Conservation (phyloP, 2,797 vertebrate genomes). For the Sebastes hubbsi region DNA sequence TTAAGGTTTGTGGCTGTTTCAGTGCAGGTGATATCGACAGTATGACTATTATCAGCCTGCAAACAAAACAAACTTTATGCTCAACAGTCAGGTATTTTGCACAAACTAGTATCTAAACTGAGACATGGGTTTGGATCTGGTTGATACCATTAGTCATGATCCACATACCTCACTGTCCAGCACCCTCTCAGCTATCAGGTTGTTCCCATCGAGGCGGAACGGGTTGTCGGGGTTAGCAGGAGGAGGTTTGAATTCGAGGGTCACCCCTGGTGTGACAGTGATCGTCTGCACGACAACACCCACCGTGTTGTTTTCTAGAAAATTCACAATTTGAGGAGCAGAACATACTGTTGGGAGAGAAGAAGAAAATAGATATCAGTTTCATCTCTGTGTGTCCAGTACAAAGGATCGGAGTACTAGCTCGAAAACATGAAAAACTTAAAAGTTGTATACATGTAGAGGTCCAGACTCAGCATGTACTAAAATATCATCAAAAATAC, state of each 20-base stretch:
- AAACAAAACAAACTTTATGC: neutral
- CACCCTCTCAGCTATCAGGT: neutral
- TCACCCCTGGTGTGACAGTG: rapidly evolving
- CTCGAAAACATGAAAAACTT: neutral
- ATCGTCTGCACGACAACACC: slow-evolving; percentile 11
- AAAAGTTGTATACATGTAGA: neutral
- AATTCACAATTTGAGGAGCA: rapidly evolving
- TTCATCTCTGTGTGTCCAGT: neutral
- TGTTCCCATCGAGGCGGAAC: slow-evolving; percentile 13
- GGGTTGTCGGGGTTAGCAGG: rapidly evolving
- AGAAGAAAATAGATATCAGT: neutral
- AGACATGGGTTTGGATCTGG: neutral
- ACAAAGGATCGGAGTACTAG: neutral
- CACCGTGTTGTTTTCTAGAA: slow-evolving; percentile 59
- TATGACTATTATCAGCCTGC: rapidly evolving
- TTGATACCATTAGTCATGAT: neutral
- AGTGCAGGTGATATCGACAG: rapidly evolving
- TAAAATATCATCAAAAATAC: too few relatives aligned
- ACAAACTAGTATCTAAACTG: neutral
- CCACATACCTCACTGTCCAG: slow-evolving; percentile 78
- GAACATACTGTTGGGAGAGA: slow-evolving; percentile 45
- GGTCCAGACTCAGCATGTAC: neutral
- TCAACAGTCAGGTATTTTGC: neutral
- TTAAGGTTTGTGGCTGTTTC: rapidly evolving
- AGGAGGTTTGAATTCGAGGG: rapidly evolving